Base-by-base conservation (phyloP, 2,888 invertebrate species). In the Arctia plantaginis region DNA sequence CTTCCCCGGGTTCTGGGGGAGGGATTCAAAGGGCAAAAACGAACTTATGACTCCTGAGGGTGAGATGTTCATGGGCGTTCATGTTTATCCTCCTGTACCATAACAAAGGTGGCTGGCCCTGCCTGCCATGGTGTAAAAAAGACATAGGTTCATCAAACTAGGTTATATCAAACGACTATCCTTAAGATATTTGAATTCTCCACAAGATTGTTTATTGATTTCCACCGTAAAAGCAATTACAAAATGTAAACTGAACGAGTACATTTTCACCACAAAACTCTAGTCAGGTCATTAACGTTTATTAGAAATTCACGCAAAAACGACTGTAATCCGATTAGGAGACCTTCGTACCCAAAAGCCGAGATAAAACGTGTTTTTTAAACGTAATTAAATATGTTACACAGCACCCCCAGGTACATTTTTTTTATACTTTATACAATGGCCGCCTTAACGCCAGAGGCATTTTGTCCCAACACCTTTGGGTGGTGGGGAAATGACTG, bases 271-370 rank as follows among this genome's bases (percentile, higher is more conserved):
- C 35, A 27, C 69, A 62, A 23, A 30, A 23, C 51, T 20, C 20
- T 13, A 20, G 8, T n/a, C 20, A 41, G 23, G 12, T 66, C 55
- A 55, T 71, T 71, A 66, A 18, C 51, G 66, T 71, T 71, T 71
- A 71, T 71, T 71, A 66, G 66, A 51, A 66, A 66, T 71, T 71
- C 66, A 62, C 55, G 66, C 71, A 66, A 71, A 70, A 71, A 71
- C 65, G 65, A 12, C 18, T 44, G 55, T 71, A 71, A 71, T 66
- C 66, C 71, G 71, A 71, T 71, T 71, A 71, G 27, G 20, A 71
- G 47, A 41, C 30, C 30, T 15, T 62, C 62, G 18, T 62, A 30
- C 30, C 51, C 47, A 39, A 27, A 6, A 66, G 35, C 51, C 35
- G 55, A 39, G 69, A 39, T 59, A 55, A 23, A 55, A 23, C n/a